Base-by-base conservation (phyloP, 2,888 invertebrate species). In the Acrobasis consociella region DNA sequence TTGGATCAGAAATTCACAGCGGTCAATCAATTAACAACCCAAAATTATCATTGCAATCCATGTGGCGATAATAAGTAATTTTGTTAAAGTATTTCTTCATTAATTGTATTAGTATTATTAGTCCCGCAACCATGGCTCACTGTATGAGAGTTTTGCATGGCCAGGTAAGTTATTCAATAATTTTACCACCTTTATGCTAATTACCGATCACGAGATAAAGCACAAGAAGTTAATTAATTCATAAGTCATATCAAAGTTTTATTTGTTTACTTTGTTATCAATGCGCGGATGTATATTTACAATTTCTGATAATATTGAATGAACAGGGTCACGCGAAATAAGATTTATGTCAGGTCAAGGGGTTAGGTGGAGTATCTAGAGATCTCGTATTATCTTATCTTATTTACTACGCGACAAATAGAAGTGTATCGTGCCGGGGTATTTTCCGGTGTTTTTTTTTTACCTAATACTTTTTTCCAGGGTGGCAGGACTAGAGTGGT, bases 121-220 rank as follows among this genome's bases (percentile, higher is more conserved):
- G 90, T 91, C 90, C 89, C 69, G 87, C 85, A 82, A 94, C 93
- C 93, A 96, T 96, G 95, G 95, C 95, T 92, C 95, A 95, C 94
- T 95, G 95, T 94, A 94, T 94, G 83, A 93, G 95, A 94, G 95
- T 95, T 94, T 94, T 95, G 93, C 95, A 95, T 93, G 95, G 95
- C 94, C 95, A 95, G 94, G 96, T 95, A 93, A 93, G 85, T 83
- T 77, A 65, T 65, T 65, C 69, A 72, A 72, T 69, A 66, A 72
- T 77, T 76, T 68, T 66, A 70, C 75, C 80, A 80, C 80, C 76
- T 80, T 77, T 73, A 68, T 60, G 62, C 65, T 63, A 67, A 69
- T 68, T 53, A 59, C 17, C 8, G 9, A 42, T 22, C 9, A 1
- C 37, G 16, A 42, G n/a, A 49, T 55, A 13, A 62, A 38, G 31